Percentiles rank a stretch among this genome's conserved stretches.
Evolutionary conservation across 92 coral and sea anemone genomes (phyloP).

Genomic region (Phenganax subtilis): DNA sequence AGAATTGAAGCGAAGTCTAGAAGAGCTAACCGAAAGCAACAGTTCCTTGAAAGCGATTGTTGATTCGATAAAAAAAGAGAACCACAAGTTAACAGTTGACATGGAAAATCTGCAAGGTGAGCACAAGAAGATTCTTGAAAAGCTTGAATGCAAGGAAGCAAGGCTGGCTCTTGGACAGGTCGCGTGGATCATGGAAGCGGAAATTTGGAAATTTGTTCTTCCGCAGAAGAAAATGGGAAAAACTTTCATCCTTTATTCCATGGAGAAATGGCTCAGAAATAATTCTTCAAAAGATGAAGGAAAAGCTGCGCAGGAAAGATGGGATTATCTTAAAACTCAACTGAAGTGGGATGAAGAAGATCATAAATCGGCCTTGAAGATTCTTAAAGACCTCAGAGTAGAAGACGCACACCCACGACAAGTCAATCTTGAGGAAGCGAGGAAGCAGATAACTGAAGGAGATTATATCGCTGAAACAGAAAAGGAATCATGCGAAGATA

Average conservation of each 20-base stretch:
- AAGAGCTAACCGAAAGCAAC: conserved; percentile 3
- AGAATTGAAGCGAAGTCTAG: conserved; percentile 22
- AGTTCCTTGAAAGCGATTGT: conserved; percentile 9
- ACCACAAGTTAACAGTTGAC: conserved; percentile 4
- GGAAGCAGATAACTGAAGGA: conserved; percentile 27
- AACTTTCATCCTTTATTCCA: conserved; percentile 8
- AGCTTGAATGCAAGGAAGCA: conserved; percentile 17
- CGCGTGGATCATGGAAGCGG: conserved; percentile 24
- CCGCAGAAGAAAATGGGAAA: conserved; percentile 13
- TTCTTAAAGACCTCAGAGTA: conserved; percentile 10
- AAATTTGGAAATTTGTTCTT: conserved; percentile 28
- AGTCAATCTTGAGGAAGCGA: conserved; percentile 24
- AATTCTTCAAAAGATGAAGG: conserved; percentile 20
- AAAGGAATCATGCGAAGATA: background rate
- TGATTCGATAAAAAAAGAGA: conserved; percentile 13
- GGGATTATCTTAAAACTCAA: conserved; percentile 14
- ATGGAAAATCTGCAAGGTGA: conserved; percentile 11
- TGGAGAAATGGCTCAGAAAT: conserved; percentile 17
- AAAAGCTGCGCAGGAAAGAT: conserved; percentile 29
- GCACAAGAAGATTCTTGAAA: background rate
- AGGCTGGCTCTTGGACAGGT: conserved; percentile 33
- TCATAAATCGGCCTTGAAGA: conserved; percentile 13
- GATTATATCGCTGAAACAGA: conserved; percentile 14
- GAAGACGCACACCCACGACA: conserved; percentile 14
- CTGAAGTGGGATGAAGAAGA: conserved; percentile 20